A percentile compares a stretch with the other conserved stretches of the same genome.
Evolutionary conservation across 2,797 vertebrate species (phyloP).

Genomic region (Sebastes minor): DNA sequence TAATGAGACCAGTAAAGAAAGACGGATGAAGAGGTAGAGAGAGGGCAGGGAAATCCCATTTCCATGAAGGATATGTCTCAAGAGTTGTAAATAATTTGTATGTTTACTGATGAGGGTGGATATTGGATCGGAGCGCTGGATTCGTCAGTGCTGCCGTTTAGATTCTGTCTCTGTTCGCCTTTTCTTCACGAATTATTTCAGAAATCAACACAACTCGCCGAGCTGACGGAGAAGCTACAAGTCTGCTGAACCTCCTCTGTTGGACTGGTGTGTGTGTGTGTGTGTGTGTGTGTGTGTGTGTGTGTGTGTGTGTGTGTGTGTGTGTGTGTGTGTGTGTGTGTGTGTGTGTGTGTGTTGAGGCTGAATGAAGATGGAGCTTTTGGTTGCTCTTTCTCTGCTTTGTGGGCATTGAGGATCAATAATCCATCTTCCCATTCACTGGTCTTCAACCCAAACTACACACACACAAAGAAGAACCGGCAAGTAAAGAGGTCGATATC

Average conservation of each 20-base stretch:
- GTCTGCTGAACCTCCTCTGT: neutral
- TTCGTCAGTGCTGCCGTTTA: neutral
- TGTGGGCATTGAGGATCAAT: slow-evolving; percentile 43
- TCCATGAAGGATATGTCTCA: neutral
- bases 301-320: neutral
- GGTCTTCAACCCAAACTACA: slow-evolving; percentile 12
- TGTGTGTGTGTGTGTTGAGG: neutral
- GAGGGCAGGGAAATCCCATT: neutral
- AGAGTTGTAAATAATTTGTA: neutral
- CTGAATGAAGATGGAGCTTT: slow-evolving; percentile 27
- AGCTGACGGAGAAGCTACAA: neutral
- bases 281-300: neutral
- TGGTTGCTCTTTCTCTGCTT: neutral
- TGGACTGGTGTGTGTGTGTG: neutral
- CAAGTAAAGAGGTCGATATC: neutral
- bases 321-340: neutral
- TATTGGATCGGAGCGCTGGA: neutral
- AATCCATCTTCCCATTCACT: slow-evolving; percentile 47
- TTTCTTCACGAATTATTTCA: neutral
- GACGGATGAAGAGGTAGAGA: neutral
- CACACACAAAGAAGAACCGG: neutral
- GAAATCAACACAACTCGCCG: neutral
- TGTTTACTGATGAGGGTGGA: neutral
- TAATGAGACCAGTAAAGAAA: slow-evolving; percentile 31
- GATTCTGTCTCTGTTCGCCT: neutral